Conservation (phyloP, 1,140 invertebrate species). For the Bombus superbus region DNA sequence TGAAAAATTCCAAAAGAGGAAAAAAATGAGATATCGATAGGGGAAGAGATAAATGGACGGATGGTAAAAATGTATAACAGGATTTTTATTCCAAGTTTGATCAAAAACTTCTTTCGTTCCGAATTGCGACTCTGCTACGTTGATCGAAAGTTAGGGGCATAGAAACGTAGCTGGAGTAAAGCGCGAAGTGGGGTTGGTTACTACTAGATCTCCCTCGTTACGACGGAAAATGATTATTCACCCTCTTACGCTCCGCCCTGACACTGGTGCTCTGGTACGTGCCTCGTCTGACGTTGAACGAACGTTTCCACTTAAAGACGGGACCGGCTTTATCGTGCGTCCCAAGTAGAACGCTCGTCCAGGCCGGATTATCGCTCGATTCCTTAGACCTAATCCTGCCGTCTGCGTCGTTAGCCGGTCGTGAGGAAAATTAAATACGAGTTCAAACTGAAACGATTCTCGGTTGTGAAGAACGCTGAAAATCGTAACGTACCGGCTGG, state of each 20-base stretch:
- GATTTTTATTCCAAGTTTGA: neutral
- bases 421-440: conserved; percentile 58
- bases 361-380: conserved; percentile 64
- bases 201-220: conserved; percentile 74
- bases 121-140: neutral
- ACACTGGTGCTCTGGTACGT: conserved; percentile 52
- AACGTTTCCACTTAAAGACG: conserved; percentile 75
- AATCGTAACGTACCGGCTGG: neutral
- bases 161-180: conserved; percentile 54
- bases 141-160: conserved; percentile 24
- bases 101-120: too few species aligned
- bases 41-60: neutral
- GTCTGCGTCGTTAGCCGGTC: conserved; percentile 47
- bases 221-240: conserved; percentile 79
- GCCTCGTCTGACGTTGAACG: conserved; percentile 73
- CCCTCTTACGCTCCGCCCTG: conserved; percentile 57
- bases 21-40: neutral
- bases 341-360: conserved; percentile 56
- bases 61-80: neutral
- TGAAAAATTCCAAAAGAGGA: neutral
- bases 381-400: conserved; percentile 61
- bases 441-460: conserved; percentile 23
- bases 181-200: conserved; percentile 72
- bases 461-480: neutral
- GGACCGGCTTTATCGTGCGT: conserved; percentile 68